Evolutionary conservation across 2,113 vertebrate species (phyloP), one percentile per base, ranked within the genome.

Genomic region (Chaetorhynchus papuensis): DNA sequence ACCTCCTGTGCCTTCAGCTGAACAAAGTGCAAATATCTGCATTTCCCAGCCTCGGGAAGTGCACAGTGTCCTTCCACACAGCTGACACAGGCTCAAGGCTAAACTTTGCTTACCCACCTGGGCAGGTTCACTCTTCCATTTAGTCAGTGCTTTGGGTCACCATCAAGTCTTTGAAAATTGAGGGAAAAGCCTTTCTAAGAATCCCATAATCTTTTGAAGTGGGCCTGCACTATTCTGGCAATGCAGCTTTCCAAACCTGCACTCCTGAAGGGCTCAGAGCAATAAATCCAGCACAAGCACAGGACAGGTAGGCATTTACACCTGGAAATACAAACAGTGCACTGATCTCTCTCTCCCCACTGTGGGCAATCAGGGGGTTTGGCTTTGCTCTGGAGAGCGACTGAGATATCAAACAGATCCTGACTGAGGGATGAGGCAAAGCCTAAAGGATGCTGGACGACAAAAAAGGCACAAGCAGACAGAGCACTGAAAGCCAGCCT

Each of bases 1-100:
- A 71, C 13, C 44, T 93, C 35, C 44, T 26, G 65, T 33, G 42
- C 37, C 72, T 84, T 68, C 65, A 71, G 8, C 0, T 61, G 37
- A 57, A 79, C 30, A 26, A 69, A n/a, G 24, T 70, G 69, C 65
- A 84, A 81, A 27, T 64, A 37, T 11, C 83, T 50, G 1, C 23
- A 37, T 81, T 91, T 83, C 57, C 56, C 35, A 76, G 53, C 45
- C 45, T 61, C 66, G 37, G 37, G 37, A 64, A 60, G 9, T 44
- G 53, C 53, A 33, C 1, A 2, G 42, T 6, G 2, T 85, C 80
- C 49, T 37, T 74, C 77, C 35, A 59, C 0, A 0, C 39, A 77
- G 68, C 3, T 85, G 50, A 83, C 50, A 63, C 10, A 42, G 47
- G 35, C 33, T 71, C 60, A 33, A 45, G 47, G 61, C 20, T 42